phyloP scores from a whole-genome alignment of 2,797 vertebrate species.

The Myotis planiceps region DNA sequence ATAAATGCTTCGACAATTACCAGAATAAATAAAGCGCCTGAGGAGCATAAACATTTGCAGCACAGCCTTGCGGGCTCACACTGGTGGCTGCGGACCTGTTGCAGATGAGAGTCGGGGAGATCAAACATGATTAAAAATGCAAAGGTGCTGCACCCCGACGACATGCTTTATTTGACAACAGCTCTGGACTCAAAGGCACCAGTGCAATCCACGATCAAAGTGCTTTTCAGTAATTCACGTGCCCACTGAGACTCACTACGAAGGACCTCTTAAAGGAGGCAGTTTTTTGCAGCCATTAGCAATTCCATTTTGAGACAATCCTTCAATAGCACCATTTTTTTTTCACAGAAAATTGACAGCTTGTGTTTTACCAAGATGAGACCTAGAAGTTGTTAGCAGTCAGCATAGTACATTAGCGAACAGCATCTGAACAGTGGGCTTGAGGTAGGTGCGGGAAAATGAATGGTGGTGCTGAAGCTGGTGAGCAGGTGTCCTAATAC shows the following conservation, averaged over 20 bases:
- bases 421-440: neutral
- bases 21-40: conserved; percentile 40
- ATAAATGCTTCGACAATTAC: conserved; percentile 53
- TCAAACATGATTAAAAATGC: conserved; percentile 65
- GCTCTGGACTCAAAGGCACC: conserved; percentile 40
- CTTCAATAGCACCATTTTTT: conserved; percentile 24
- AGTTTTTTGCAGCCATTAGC: conserved; percentile 22
- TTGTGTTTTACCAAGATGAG: conserved; percentile 50
- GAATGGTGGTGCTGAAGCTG: neutral
- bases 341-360: conserved; percentile 39
- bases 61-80: neutral
- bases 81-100: neutral
- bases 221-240: conserved; percentile 22
- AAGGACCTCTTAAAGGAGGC: conserved; percentile 5
- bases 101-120: neutral
- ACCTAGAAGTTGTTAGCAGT: conserved; percentile 39
- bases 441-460: neutral
- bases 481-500: neutral
- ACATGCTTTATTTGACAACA: conserved; percentile 46
- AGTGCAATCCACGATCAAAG: conserved; percentile 44
- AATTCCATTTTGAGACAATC: conserved; percentile 21
- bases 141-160: conserved; percentile 5
- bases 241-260: neutral
- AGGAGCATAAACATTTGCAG: conserved; percentile 27
- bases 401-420: conserved; percentile 16